Conservation (phyloP, 2,113 vertebrate genomes). For the Chaetodon auriga region DNA sequence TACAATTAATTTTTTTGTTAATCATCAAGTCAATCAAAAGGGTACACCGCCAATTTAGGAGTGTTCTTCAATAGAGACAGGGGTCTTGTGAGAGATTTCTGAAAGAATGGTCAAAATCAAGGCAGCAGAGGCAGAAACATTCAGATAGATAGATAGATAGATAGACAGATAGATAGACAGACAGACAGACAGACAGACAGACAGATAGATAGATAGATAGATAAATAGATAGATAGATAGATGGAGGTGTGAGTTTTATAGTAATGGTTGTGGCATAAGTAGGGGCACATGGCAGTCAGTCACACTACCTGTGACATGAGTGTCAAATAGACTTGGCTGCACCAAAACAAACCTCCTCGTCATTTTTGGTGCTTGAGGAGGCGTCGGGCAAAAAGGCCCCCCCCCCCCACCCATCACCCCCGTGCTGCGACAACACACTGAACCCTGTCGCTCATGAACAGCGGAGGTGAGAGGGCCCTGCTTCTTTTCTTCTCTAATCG, state of each 20-base stretch:
- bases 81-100: too few species aligned
- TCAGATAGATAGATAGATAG: not conserved
- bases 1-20: too few species aligned
- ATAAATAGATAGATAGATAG: not conserved
- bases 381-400: too few species aligned
- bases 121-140: not conserved
- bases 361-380: conserved; percentile 42
- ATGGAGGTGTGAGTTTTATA: too few species aligned
- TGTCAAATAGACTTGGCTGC: conserved; percentile 31
- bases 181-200: not conserved
- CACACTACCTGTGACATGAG: conserved; percentile 54
- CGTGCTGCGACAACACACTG: conserved; percentile 42
- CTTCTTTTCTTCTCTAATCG: conserved; percentile 86
- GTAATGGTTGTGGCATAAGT: too few species aligned
- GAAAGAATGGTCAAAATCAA: not conserved
- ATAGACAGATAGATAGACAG: not conserved
- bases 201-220: not conserved
- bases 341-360: conserved; percentile 46
- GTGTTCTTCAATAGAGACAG: too few species aligned
- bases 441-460: conserved; percentile 66
- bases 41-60: too few species aligned
- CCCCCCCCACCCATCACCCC: not conserved
- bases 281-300: conserved; percentile 13
- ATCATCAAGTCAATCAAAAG: too few species aligned
- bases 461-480: conserved; percentile 80